Conservation (phyloP, 2,888 invertebrate species). For the Oligia latruncula region DNA sequence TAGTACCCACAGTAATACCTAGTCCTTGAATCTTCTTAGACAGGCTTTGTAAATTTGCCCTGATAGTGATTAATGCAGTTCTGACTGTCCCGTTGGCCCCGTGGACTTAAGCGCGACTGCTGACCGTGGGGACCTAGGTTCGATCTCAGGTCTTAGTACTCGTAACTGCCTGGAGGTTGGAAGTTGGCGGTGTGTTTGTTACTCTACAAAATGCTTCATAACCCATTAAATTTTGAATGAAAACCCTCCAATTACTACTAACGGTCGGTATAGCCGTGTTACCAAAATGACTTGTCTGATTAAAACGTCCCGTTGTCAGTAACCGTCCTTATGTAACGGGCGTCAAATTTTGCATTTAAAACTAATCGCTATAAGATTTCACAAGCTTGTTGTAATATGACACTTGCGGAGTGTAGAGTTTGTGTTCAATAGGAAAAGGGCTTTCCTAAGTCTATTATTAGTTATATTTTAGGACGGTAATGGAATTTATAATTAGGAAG, state of each 20-base stretch:
- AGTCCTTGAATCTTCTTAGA: neutral
- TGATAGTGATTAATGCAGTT: neutral
- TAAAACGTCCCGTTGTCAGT: too few relatives aligned
- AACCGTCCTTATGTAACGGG: slow-evolving; percentile 8
- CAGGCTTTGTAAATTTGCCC: neutral
- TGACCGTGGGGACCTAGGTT: too few relatives aligned
- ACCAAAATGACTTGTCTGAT: too few relatives aligned
- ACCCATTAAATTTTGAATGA: neutral
- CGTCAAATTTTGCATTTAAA: slow-evolving; percentile 43
- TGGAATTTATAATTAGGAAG: neutral
- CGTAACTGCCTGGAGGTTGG: too few relatives aligned
- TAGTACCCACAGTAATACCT: neutral
- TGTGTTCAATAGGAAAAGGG: neutral
- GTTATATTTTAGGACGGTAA: neutral
- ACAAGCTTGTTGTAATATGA: slow-evolving; percentile 27
- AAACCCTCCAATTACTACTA: too few relatives aligned
- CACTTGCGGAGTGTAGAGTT: slow-evolving; percentile 8
- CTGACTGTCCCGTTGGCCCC: too few relatives aligned
- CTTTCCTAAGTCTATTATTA: neutral
- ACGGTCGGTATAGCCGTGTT: too few relatives aligned
- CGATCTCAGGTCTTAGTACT: too few relatives aligned
- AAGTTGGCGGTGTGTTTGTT: neutral
- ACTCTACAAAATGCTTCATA: neutral
- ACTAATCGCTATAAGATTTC: slow-evolving; percentile 48
- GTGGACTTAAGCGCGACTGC: too few relatives aligned